These are phyloP conservation scores for Hippoglossus stenolepis DNA, from an alignment of 2,113 vertebrate species.

Conservation along the genomic window DNA sequence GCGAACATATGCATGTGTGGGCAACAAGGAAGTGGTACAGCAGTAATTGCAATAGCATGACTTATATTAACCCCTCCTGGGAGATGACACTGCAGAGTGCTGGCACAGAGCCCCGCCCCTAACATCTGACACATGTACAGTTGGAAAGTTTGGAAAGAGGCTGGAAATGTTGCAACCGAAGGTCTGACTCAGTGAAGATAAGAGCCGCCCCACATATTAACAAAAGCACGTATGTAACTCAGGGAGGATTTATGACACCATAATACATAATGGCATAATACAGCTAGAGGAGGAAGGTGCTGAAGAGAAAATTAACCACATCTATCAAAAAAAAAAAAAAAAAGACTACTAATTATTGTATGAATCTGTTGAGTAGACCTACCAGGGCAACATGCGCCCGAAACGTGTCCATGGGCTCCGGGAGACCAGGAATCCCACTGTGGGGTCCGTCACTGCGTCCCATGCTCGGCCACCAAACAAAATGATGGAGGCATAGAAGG, in stretches of 20 bases:
- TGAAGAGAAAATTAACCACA: background rate
- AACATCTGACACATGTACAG: slow-evolving; percentile 37
- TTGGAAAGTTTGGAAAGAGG: too few relatives aligned
- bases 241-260: background rate
- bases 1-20: background rate
- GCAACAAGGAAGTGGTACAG: slow-evolving; percentile 1
- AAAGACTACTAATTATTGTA: too few relatives aligned
- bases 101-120: background rate
- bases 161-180: slow-evolving; percentile 11
- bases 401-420: slow-evolving; percentile 90
- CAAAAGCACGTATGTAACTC: too few relatives aligned
- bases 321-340: too few relatives aligned
- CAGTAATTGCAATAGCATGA: slow-evolving; percentile 31
- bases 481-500: slow-evolving; percentile 95
- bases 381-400: slow-evolving; percentile 97
- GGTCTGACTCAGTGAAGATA: background rate
- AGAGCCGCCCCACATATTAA: background rate
- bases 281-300: background rate
- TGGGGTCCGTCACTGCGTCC: slow-evolving; percentile 95
- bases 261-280: too few relatives aligned
- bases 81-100: background rate
- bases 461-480: slow-evolving; percentile 93
- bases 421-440: slow-evolving; percentile 95
- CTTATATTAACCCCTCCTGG: background rate
- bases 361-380: slow-evolving; percentile 22